Percentiles rank a stretch among this genome's conserved stretches.
Conservation (phyloP, 2,113 vertebrate genomes). For the Brachypodius melanocephalos region DNA sequence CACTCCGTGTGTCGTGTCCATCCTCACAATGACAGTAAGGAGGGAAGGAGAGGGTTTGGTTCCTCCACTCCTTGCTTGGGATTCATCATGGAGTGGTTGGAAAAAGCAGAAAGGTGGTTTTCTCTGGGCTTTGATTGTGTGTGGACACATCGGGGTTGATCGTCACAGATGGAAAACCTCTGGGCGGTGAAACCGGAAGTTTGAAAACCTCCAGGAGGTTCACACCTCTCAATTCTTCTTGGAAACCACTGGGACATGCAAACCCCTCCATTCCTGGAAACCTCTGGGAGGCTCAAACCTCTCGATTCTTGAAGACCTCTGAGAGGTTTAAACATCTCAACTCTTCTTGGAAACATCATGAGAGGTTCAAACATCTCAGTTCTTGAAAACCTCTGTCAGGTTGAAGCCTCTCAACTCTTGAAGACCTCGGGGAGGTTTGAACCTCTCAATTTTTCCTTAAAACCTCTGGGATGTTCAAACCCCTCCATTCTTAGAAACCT, state of each 20-base stretch:
- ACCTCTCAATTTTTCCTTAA: too few relatives aligned
- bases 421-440: too few relatives aligned
- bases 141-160: neutral
- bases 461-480: neutral
- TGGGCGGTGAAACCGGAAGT: neutral
- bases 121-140: neutral
- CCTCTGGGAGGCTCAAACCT: too few relatives aligned
- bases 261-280: too few relatives aligned
- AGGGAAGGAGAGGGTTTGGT: accelerated
- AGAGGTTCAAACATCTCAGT: too few relatives aligned
- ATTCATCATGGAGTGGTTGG: accelerated
- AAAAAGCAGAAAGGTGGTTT: neutral
- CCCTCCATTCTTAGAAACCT: neutral
- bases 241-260: too few relatives aligned
- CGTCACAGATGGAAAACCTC: neutral
- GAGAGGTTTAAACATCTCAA: too few relatives aligned
- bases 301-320: too few relatives aligned
- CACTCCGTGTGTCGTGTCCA: neutral
- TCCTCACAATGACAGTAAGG: neutral
- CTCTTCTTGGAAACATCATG: too few relatives aligned
- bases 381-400: too few relatives aligned
- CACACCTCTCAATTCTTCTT: neutral
- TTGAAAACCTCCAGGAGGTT: neutral
- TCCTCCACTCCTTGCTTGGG: neutral
- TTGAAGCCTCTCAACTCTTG: too few relatives aligned